Evolutionary conservation across 2,113 vertebrate genomes (phyloP), one percentile per base, ranked within the genome.

Genomic region (Tylochromis polylepis): DNA sequence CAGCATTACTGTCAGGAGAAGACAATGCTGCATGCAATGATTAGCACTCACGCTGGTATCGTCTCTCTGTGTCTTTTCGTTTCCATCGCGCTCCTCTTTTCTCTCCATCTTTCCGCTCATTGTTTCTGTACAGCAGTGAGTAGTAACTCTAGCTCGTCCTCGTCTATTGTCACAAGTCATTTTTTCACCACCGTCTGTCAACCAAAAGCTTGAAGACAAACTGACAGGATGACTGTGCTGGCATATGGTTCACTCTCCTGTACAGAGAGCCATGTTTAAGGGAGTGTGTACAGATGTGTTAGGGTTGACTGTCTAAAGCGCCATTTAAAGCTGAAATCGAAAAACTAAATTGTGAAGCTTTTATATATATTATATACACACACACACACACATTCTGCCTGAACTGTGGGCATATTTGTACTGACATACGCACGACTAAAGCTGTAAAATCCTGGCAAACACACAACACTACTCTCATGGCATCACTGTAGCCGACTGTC

Each of bases 161-260:
- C 65, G 1, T 67, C 80, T 83, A 84, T 92, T 92, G 85, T 91
- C 85, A 89, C 27, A 67, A 85, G 49, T 58, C 8, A 87, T 92
- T 87, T 87, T 86, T 88, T 86, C 83, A 84, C 55, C 70, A 79
- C 85, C 62, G 14, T 84, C 90, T 75, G 87, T 84, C 87, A 87
- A 67, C 88, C 92, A 82, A 93, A 89, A 88, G 46, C 93, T 89
- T 92, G 88, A 91, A 92, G 90, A 82, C 80, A 81, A 84, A 46
- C 65, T 91, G 89, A 86, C 91, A 91, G 88, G 58, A 60, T 38
- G 79, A 81, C 43, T 46, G 83, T 41, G 16, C 78, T 12, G 11
- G 38, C 62, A 82, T 88, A 55, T 87, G 89, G 55, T n/a, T 22
- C 36, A 12, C n/a, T 18, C 46, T 82, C 82, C 43, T 67, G 65